phyloP scores from a whole-genome alignment of 1,140 invertebrate genomes.

The Drosophila mojavensis region DNA sequence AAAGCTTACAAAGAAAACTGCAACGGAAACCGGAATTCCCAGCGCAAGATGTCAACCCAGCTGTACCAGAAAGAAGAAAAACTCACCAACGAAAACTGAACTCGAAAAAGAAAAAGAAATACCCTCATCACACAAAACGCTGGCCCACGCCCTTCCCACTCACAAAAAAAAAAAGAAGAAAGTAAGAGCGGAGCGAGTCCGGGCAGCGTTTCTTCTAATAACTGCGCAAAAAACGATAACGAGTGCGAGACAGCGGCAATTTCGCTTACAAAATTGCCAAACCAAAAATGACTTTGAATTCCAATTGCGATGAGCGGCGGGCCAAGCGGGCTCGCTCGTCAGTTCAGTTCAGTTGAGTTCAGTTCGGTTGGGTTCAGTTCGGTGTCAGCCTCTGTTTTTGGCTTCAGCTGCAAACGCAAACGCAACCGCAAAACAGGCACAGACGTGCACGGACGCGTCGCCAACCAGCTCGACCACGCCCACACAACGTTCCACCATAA shows the following conservation, averaged over 20 bases:
- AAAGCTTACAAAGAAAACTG: conserved; percentile 73
- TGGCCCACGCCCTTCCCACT: conserved; percentile 29
- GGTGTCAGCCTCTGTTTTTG: conserved; percentile 33
- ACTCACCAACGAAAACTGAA: conserved; percentile 36
- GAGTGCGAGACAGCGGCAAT: conserved; percentile 76
- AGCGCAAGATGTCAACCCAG: conserved; percentile 76
- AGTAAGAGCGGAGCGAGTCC: neutral
- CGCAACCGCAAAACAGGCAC: conserved; percentile 78
- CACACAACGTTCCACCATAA: conserved; percentile 73
- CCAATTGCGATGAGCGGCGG: conserved; percentile 65
- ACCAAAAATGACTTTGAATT: conserved; percentile 81
- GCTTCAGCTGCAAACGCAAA: conserved; percentile 44
- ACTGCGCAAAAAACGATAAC: conserved; percentile 72
- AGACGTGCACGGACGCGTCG: conserved; percentile 58
- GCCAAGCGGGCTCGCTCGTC: conserved; percentile 3
- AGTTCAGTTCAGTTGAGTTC: conserved; percentile 18
- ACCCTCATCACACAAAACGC: conserved; percentile 71
- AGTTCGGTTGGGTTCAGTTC: conserved; percentile 14
- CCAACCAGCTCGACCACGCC: conserved; percentile 53
- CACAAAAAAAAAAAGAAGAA: neutral
- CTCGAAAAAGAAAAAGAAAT: conserved; percentile 41
- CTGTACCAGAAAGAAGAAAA: conserved; percentile 34
- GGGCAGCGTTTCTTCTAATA: conserved; percentile 75
- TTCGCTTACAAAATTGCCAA: conserved; percentile 81
- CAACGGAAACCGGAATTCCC: conserved; percentile 79